Base-by-base conservation (phyloP, 2,113 vertebrate genomes). In the Microtus pennsylvanicus region DNA sequence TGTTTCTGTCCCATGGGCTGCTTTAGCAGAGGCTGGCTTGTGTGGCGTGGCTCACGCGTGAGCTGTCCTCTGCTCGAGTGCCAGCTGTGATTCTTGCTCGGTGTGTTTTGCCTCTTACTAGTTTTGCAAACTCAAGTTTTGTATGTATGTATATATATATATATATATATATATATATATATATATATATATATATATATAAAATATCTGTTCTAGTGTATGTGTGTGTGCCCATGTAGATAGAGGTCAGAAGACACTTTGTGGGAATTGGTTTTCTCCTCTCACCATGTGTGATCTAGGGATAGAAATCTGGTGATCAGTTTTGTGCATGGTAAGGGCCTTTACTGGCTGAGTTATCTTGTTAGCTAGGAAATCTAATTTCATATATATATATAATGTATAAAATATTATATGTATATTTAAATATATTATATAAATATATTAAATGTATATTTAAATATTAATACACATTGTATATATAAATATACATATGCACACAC, bases 41-140 rank as follows among this genome's bases (percentile, higher is more conserved):
- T 21, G 13, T 58, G 86, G 45, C 45, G 63, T 21, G 13, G 61
- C 75, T 55, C 22, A 12, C n/a, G 21, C 30, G 38, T 8, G 82
- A 26, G 21, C 19, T 52, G 26, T 85, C 81, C 5, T 72, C 12
- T 63, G 70, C 14, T 50, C 52, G 4, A 74, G 14, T 78, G 88
- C 52, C 76, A 70, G 47, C 89, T 67, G 45, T 50, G 75, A 47
- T 91, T 80, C 86, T 80, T 8, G 35, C 72, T 35, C 78, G 38
- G 16, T 28, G 42, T 55, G 11, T 21, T 52, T 11, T 21, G 28
- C 30, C 8, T 72, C n/a, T 28, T n/a, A 61, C 42, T 0, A 17
- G 30, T 58, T 87, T 87, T 65, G 72, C 81, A 35, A 96, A 87
- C 50, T 89, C 80, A 65, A 7, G 83, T 47, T 91, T 58, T 81